Conservation (phyloP, 2,797 vertebrate genomes). For the Agapornis canus region DNA sequence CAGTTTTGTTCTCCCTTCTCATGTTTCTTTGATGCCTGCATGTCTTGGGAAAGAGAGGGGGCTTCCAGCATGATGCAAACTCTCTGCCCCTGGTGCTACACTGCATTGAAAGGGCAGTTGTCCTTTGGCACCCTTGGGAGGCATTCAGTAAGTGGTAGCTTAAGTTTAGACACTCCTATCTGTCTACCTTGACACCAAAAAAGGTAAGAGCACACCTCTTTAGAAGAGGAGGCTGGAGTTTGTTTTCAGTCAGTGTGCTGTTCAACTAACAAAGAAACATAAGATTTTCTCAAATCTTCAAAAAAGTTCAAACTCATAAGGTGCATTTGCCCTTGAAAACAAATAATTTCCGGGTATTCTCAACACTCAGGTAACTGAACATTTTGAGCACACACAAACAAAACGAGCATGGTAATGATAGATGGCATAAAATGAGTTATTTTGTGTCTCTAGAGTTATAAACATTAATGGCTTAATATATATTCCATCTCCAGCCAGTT, state of each 20-base stretch:
- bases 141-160: neutral
- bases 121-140: neutral
- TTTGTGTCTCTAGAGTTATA: constrained; percentile 30
- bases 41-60: neutral
- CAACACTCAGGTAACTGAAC: neutral
- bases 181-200: neutral
- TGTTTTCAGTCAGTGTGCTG: neutral
- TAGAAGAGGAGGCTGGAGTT: neutral
- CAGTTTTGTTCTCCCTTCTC: neutral
- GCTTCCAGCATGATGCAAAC: neutral
- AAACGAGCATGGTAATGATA: neutral
- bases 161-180: neutral
- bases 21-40: neutral
- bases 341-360: neutral
- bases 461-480: constrained; percentile 44
- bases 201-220: neutral
- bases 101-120: neutral
- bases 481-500: constrained; percentile 11
- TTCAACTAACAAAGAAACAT: neutral
- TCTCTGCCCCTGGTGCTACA: neutral
- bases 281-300: neutral
- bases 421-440: constrained; percentile 36
- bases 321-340: neutral
- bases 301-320: neutral
- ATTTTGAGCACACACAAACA: neutral